Evolutionary conservation across 2,888 invertebrate genomes (phyloP), one percentile per base, ranked within the genome.

Genomic region (Hymenopus coronatus): DNA sequence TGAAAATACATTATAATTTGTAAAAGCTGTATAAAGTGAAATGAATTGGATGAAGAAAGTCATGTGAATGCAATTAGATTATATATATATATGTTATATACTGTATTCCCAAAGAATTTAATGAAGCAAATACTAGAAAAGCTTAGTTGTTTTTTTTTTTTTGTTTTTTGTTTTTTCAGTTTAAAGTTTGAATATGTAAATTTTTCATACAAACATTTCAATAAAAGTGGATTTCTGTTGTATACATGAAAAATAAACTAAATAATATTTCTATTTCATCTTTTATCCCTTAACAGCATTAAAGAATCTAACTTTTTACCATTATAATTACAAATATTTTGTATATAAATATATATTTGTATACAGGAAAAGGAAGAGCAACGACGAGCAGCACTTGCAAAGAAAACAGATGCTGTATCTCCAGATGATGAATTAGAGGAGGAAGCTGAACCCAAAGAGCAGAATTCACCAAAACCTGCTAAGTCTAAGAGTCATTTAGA

Each of bases 331-430:
- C n/a, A n/a, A n/a, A n/a, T n/a, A n/a, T n/a, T n/a, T n/a, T n/a
- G n/a, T n/a, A n/a, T n/a, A n/a, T n/a, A n/a, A n/a, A n/a, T 28
- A 20, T 30, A 30, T 84, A 25, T 70, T 70, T 70, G 54, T 33
- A n/a, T n/a, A 83, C 91, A 93, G 93, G 93, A 94, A 91, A 93
- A 94, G 92, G 94, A 94, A 90, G 94, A 94, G 90, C 91, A 93
- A 86, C 92, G 92, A 85, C 94, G 94, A 46, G 94, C 92, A 30
- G 94, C 94, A 86, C 95, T 95, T 82, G 93, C 94, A 28, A 97
- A 97, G 93, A 97, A 97, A 94, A 96, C 96, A 88, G 97, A 97
- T 93, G 96, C 95, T 85, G 92, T 94, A 46, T 94, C 94, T 85
- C 95, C 95, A 90, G 97, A 96, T 92, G 95, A 95, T 91, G 93